Evolutionary conservation across 2,113 vertebrate genomes (phyloP), one percentile per base, ranked within the genome.

Genomic region (Spheniscus mendiculus): DNA sequence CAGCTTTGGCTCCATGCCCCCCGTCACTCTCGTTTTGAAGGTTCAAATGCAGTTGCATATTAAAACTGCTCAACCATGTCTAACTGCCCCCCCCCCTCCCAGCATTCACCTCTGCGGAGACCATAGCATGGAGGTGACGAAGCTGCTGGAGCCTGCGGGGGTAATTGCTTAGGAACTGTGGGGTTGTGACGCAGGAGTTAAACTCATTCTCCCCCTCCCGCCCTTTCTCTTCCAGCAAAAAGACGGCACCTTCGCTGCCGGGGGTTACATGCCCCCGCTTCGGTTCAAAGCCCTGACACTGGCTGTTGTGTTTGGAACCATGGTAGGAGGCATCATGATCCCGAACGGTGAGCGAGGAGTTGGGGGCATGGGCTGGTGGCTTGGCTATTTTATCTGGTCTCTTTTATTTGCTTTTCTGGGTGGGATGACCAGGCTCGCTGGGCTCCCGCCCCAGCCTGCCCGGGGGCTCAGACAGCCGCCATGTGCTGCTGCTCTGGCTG

Each of bases 221-320:
- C 82, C 16, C 45, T 58, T 90, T 38, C 59, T 86, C 27, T 90
- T 91, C 36, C 93, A 99, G 99, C 99, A 99, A 83, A 99, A 99
- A 81, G 99, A 99, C 1, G 99, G 99, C 86, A 99, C 99, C 47
- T 99, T 99, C 11, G 98, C 99, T 4, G 99, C 99, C 0, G 99
- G 99, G 40, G 99, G 99, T 42, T 99, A 99, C 96, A 99, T 99
- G 99, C 99, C 99, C 16, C 99, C 99, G 0, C 98, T 99, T n/a
- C 99, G 99, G 21, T 99, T 99, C 97, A 99, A 99, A 96, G 98
- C 98, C 87, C 99, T 99, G 97, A 99, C 99, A 0, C 95, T 99
- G 79, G 98, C 98, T 9, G 99, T 99, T 6, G 99, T 99, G 73
- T 99, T 99, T 76, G 99, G 99, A 90, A 99, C 99, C 97, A 99